Conservation (phyloP, 2,797 vertebrate species). For the Liparis tanakae region DNA sequence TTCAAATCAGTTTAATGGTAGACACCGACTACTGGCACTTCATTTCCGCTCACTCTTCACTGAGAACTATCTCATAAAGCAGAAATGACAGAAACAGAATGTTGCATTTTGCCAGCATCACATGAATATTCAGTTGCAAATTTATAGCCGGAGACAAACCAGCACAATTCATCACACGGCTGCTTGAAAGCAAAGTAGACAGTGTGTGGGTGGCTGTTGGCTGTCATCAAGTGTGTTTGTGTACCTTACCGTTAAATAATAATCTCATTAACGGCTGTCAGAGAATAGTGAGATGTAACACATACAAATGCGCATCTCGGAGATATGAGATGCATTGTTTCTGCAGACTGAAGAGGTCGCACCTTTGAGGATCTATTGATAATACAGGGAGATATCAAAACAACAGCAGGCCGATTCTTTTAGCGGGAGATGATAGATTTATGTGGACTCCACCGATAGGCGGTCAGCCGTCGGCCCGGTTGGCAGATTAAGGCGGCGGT, state of each 20-base stretch:
- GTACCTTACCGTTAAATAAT: conserved; percentile 62
- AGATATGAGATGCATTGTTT: conserved; percentile 33
- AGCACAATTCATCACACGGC: conserved; percentile 40
- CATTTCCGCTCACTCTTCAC: conserved; percentile 13
- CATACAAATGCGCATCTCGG: conserved; percentile 45
- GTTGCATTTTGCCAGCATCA: conserved; percentile 30
- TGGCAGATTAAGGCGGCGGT: conserved; percentile 41
- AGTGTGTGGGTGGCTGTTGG: conserved; percentile 62
- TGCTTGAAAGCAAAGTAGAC: conserved; percentile 50
- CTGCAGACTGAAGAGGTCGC: conserved; percentile 8
- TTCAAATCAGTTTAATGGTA: conserved; percentile 2
- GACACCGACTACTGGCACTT: background rate
- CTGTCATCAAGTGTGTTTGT: conserved; percentile 60
- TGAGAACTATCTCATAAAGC: conserved; percentile 38
- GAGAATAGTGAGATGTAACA: conserved; percentile 61
- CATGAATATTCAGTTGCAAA: conserved; percentile 45
- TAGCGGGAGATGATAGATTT: conserved; percentile 67
- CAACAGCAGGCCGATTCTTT: conserved; percentile 36
- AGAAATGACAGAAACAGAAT: conserved; percentile 43
- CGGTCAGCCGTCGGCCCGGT: conserved; percentile 35
- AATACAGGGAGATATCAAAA: conserved; percentile 59
- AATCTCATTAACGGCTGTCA: conserved; percentile 70
- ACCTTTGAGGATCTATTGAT: conserved; percentile 47
- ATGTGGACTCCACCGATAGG: conserved; percentile 62
- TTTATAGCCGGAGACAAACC: conserved; percentile 42